A percentile compares a stretch with the other conserved stretches of the same genome.
Evolutionary conservation across 2,113 vertebrate species (phyloP).

Genomic region (Camarhynchus parvulus): DNA sequence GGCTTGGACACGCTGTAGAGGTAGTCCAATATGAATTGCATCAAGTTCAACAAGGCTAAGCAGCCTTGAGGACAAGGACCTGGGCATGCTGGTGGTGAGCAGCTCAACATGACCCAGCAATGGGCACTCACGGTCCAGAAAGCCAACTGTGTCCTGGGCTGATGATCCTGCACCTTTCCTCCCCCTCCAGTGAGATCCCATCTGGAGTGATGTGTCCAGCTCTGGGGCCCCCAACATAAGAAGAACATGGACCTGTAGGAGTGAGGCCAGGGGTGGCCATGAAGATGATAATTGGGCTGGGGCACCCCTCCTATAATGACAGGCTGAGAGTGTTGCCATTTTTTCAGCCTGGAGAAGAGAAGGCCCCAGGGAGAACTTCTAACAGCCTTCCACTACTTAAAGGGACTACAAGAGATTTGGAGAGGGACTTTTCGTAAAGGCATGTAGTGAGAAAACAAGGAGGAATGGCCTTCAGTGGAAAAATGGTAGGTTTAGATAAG

Average conservation of each 20-base stretch:
- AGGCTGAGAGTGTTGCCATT: neutral
- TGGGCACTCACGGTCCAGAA: neutral
- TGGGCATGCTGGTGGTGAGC: neutral
- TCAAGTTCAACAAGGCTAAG: neutral
- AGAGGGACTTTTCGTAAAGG: neutral
- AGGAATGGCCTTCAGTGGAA: neutral
- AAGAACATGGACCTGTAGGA: neutral
- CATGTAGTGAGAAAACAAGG: neutral
- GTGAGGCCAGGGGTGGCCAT: too few species aligned
- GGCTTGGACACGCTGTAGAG: neutral
- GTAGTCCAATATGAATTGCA: neutral
- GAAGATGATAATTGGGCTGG: neutral
- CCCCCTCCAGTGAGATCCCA: neutral
- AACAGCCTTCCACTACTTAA: neutral
- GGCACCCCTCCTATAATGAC: neutral
- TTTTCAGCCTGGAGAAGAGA: neutral
- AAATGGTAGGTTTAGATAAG: neutral
- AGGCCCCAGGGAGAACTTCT: neutral
- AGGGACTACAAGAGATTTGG: neutral
- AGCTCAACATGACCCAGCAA: neutral
- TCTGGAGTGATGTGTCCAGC: neutral
- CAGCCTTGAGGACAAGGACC: neutral
- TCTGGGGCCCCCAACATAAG: accelerated
- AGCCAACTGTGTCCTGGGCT: neutral
- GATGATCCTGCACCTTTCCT: neutral